Percentiles rank a stretch among this genome's conserved stretches.
These are phyloP conservation scores for Theropithecus gelada DNA, from an alignment of 2,113 vertebrate species.

Conservation along the genomic window DNA sequence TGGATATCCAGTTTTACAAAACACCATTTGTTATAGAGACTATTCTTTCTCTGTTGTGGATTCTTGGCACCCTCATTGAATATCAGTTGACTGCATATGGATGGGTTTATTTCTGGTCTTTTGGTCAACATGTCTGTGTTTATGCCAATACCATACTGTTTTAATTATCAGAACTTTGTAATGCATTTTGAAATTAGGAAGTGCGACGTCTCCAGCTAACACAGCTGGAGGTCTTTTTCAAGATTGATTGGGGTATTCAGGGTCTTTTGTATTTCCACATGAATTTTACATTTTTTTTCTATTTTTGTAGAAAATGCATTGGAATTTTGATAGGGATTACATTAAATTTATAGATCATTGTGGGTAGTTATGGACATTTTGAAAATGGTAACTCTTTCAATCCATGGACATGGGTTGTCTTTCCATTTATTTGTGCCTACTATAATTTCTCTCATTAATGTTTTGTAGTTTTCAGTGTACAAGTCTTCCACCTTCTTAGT, in stretches of 20 bases:
- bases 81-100: not conserved
- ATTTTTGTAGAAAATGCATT: not conserved
- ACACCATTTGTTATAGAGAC: not conserved
- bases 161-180: not conserved
- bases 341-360: not conserved
- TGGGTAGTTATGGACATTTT: not conserved
- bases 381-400: not conserved
- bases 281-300: not conserved
- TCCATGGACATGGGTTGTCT: not conserved
- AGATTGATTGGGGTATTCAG: not conserved
- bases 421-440: not conserved
- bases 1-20: not conserved
- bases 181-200: not conserved
- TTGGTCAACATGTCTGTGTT: not conserved
- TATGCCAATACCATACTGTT: not conserved
- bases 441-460: not conserved
- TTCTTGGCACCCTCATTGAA: not conserved
- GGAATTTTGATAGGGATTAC: not conserved
- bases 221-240: not conserved
- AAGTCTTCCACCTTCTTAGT: not conserved
- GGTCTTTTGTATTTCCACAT: not conserved
- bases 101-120: not conserved
- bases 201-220: not conserved
- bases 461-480: not conserved
- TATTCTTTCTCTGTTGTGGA: not conserved